Percentiles rank a stretch among this genome's conserved stretches.
These are phyloP conservation scores for Drepana falcataria DNA, from an alignment of 2,888 invertebrate species.

Conservation along the genomic window DNA sequence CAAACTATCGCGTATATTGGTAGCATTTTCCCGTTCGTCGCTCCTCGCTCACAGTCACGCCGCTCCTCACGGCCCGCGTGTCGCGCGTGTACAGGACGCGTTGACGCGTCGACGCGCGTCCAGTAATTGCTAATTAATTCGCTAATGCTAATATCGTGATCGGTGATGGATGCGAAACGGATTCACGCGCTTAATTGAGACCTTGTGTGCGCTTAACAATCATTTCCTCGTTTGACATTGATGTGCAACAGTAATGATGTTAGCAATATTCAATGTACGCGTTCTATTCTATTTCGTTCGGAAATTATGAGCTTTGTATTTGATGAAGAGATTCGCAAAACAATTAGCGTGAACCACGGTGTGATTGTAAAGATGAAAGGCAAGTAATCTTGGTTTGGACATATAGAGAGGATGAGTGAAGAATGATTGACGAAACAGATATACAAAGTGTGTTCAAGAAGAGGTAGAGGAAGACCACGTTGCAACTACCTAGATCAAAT, in stretches of 20 bases:
- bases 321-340: no score
- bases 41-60: conserved; percentile 12
- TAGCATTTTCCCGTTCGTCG: neutral
- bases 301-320: no score
- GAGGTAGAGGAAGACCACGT: no score
- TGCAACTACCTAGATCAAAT: no score
- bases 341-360: no score
- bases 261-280: neutral
- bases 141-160: conserved; percentile 27
- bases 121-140: conserved; percentile 18
- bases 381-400: no score
- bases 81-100: conserved; percentile 22
- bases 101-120: conserved; percentile 21
- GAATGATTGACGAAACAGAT: no score
- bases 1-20: no score
- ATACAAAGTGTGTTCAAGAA: no score
- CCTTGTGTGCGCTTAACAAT: conserved; percentile 13
- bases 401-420: no score
- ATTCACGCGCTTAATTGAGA: conserved; percentile 27
- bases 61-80: conserved; percentile 4
- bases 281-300: no score
- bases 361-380: no score
- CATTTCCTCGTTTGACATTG: conserved; percentile 3
- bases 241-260: neutral
- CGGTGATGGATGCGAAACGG: conserved; percentile 30